These are phyloP conservation scores for Mesorhabditis spiculigera DNA, from an alignment of 2,888 invertebrate species.

Conservation along the genomic window DNA sequence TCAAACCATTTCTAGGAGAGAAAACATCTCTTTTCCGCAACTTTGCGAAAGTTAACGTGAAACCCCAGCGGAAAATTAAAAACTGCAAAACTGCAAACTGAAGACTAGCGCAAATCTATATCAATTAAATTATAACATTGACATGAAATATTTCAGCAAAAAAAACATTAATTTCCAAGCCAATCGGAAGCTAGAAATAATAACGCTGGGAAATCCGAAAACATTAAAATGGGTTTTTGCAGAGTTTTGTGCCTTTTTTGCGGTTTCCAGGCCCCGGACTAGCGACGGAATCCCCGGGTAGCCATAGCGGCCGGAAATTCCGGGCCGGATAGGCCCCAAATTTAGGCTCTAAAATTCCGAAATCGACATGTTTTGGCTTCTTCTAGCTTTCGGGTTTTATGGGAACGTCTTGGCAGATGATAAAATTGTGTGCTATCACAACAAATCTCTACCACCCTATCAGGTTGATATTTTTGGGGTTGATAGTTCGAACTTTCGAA, in stretches of 20 bases:
- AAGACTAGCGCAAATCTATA: too few species aligned
- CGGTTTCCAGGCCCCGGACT: too few species aligned
- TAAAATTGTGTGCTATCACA: slow-evolving; percentile 1
- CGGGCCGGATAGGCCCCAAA: neutral
- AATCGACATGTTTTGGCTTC: neutral
- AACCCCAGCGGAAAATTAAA: too few species aligned
- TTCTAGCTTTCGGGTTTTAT: neutral
- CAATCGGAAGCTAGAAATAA: too few species aligned
- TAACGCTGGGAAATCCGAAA: too few species aligned
- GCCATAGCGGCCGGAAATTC: neutral
- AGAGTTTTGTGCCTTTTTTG: neutral
- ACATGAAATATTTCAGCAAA: too few species aligned
- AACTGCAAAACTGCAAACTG: too few species aligned
- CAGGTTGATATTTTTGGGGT: neutral
- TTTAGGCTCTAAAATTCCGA: neutral
- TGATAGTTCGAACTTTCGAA: neutral
- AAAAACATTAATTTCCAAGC: too few species aligned
- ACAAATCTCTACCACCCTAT: neutral
- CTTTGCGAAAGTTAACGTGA: too few species aligned
- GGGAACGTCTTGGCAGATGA: neutral
- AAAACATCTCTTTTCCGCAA: too few species aligned
- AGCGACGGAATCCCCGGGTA: neutral
- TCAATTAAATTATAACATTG: too few species aligned
- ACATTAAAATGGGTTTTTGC: neutral
- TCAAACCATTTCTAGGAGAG: too few species aligned